These are phyloP conservation scores for Alligator sinensis DNA, from an alignment of 2,113 vertebrate genomes.

Conservation along the genomic window DNA sequence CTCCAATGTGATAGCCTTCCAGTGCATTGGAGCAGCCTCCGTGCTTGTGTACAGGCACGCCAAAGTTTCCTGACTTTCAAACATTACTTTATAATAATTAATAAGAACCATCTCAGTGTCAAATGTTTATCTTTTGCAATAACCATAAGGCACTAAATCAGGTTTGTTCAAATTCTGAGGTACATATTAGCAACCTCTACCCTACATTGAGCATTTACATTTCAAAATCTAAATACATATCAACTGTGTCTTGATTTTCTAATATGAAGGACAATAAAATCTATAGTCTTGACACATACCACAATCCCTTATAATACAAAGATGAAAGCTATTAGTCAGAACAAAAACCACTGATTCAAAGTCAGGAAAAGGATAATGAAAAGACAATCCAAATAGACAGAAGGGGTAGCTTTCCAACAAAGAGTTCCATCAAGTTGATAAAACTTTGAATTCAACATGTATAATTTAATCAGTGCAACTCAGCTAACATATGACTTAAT, in stretches of 20 bases:
- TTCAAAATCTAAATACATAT: conserved; percentile 14
- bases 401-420: conserved; percentile 29
- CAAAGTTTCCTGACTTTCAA: neutral
- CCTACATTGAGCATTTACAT: conserved; percentile 40
- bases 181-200: neutral
- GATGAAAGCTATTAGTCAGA: conserved; percentile 45
- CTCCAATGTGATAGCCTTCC: too few species aligned
- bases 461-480: conserved; percentile 41
- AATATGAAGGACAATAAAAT: conserved; percentile 49
- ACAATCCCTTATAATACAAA: conserved; percentile 38
- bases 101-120: neutral
- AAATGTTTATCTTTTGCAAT: neutral
- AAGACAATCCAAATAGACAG: conserved; percentile 45
- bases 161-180: neutral
- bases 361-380: conserved; percentile 47
- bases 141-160: neutral
- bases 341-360: conserved; percentile 56
- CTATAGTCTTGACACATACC: conserved; percentile 56
- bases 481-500: conserved; percentile 28
- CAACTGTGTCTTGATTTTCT: conserved; percentile 41
- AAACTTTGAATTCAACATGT: neutral
- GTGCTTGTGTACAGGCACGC: too few species aligned
- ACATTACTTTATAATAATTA: neutral
- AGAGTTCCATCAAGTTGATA: conserved; percentile 48
- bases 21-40: too few species aligned